Base-by-base conservation (phyloP, 1,140 invertebrate species). In the Psilanteris sp. region DNA sequence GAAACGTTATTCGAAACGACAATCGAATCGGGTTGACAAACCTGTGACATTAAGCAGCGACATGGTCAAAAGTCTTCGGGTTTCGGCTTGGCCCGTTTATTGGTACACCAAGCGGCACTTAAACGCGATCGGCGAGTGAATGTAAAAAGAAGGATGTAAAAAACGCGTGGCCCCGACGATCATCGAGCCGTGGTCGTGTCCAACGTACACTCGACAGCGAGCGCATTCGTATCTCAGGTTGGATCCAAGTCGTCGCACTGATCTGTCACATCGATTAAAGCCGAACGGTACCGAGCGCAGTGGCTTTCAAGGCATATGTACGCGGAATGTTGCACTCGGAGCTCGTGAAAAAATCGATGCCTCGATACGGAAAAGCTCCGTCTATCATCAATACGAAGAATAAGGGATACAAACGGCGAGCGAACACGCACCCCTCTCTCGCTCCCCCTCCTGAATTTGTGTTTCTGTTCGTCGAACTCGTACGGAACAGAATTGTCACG, bases 31-130 rank as follows among this genome's bases (percentile, higher is more conserved):
- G n/a, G n/a, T 20, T 29, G 24, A 71, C 83, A 79, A 43, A 85
- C 83, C 83, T 74, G 77, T 85, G 34, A 85, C 84, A 77, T 81
- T 84, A 72, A 85, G 81, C 66, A 84, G 83, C 78, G 84, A 84
- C 84, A 85, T 85, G 76, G 37, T 85, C 80, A 54, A 62, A 46
- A 39, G 50, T 78, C 31, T 59, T 44, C 54, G 22, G 5, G 34
- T 46, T 27, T 74, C 70, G 75, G 46, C 48, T 77, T 55, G 55
- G 29, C 55, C 55, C 57, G 44, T 32, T 54, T 73, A 73, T 77
- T 70, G 70, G 32, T 32, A 57, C 48, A 66, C 36, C 41, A 41
- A 68, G 29, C 71, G 31, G 52, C 59, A 73, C 79, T 79, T 57
- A 59, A 27, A 62, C 41, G 44, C 29, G 18, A 26, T 14, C 24